Conservation (phyloP, 2,113 vertebrate species). For the Hippopotamus amphibius region DNA sequence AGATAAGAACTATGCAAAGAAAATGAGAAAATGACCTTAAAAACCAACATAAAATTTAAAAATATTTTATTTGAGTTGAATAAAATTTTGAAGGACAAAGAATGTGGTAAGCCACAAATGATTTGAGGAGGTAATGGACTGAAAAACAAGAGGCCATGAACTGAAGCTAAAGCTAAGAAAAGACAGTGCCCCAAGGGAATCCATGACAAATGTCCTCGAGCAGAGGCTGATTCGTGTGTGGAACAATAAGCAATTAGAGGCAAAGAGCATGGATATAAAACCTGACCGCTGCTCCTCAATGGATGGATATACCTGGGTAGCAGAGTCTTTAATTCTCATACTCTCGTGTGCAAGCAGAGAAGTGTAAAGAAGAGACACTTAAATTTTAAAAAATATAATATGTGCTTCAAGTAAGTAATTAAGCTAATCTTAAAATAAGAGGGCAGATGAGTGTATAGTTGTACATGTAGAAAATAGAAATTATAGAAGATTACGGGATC, state of each 20-base stretch:
- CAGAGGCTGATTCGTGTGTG: slow-evolving; percentile 69
- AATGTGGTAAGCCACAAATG: slow-evolving; percentile 60
- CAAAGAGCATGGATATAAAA: slow-evolving; percentile 13
- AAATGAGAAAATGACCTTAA: background rate
- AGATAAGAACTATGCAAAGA: background rate
- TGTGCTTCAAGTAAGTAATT: background rate
- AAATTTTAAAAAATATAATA: background rate
- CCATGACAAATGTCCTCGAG: slow-evolving; percentile 70
- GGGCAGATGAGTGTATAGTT: background rate
- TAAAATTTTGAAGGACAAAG: slow-evolving; percentile 73
- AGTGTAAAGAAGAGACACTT: slow-evolving; percentile 42
- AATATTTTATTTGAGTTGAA: slow-evolving; percentile 13
- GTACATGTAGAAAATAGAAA: background rate
- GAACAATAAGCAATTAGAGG: slow-evolving; percentile 65
- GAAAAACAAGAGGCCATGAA: slow-evolving; percentile 74
- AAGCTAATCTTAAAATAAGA: background rate
- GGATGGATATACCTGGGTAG: slow-evolving; percentile 25
- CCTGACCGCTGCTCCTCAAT: slow-evolving; percentile 43
- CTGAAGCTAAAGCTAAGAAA: slow-evolving; percentile 72
- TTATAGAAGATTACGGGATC: background rate
- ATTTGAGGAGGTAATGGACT: slow-evolving; percentile 72
- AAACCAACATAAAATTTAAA: background rate
- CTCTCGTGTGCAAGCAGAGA: background rate
- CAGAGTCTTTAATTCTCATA: background rate
- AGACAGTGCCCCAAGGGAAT: slow-evolving; percentile 65